Percentiles rank a stretch among this genome's conserved stretches.
These are phyloP conservation scores for Ellobius talpinus DNA, from an alignment of 2,113 vertebrate genomes.

Conservation along the genomic window DNA sequence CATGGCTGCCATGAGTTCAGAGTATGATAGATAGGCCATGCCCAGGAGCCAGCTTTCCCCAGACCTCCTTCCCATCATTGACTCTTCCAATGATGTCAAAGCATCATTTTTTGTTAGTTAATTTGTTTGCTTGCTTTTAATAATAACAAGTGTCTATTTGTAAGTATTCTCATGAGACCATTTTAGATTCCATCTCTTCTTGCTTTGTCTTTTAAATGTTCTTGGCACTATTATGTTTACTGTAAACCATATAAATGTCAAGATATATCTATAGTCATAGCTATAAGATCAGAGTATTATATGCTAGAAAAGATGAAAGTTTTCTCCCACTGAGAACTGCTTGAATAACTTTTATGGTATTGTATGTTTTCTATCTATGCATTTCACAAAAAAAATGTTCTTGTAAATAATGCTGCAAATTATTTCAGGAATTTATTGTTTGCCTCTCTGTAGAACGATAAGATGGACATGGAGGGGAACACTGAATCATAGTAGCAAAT, in stretches of 20 bases:
- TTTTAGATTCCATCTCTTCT: conserved; percentile 32
- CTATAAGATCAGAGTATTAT: not conserved
- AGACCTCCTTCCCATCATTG: not conserved
- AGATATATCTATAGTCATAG: not conserved
- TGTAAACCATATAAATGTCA: conserved; percentile 15
- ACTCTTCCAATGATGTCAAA: not conserved
- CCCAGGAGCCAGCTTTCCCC: not conserved
- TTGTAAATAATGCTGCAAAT: not conserved
- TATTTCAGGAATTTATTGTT: conserved; percentile 9
- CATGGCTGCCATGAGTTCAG: not conserved
- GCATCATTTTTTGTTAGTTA: not conserved
- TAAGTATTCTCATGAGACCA: not conserved
- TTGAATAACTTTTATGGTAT: conserved; percentile 18
- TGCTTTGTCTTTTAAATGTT: not conserved
- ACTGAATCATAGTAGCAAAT: not conserved
- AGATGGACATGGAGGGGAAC: not conserved
- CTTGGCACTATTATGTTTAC: not conserved
- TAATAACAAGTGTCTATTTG: not conserved
- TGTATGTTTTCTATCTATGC: not conserved
- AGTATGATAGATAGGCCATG: not conserved
- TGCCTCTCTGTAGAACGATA: conserved; percentile 2
- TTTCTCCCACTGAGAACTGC: not conserved
- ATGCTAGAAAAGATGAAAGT: not conserved
- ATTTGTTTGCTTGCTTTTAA: not conserved
- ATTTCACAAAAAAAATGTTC: conserved; percentile 43